Conservation (phyloP, 92 coral and sea anemone species). For the Actinernus sp. region DNA sequence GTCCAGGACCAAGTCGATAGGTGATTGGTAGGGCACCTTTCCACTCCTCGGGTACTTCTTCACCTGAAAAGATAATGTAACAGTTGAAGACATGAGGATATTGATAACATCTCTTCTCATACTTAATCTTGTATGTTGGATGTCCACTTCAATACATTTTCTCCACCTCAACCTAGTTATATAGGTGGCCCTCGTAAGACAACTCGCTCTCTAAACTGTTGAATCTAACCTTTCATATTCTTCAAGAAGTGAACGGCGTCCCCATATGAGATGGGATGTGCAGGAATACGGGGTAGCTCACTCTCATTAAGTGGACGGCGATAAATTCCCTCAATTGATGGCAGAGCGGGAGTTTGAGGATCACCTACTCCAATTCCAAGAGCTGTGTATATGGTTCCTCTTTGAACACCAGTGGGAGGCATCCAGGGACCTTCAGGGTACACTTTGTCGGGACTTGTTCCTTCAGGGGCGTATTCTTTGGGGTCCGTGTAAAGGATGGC, state of each 20-base stretch:
- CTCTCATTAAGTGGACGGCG: constrained; percentile 50
- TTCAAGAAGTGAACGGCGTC: constrained; percentile 69
- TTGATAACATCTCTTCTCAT: too few relatives aligned
- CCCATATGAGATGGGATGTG: constrained; percentile 71
- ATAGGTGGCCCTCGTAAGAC: too few relatives aligned
- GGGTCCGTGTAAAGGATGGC: constrained; percentile 80
- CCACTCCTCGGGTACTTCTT: background rate
- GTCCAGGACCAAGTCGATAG: constrained; percentile 17
- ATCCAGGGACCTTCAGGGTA: constrained; percentile 66
- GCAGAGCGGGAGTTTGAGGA: constrained; percentile 80
- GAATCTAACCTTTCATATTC: constrained; percentile 45
- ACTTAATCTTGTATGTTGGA: too few relatives aligned
- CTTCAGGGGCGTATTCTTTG: constrained; percentile 67
- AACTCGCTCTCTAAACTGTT: too few relatives aligned
- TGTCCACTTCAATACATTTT: too few relatives aligned
- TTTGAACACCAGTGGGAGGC: constrained; percentile 75
- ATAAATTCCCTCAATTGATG: constrained; percentile 70
- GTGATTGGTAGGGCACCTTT: constrained; percentile 5
- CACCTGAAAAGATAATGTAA: background rate
- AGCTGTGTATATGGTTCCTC: constrained; percentile 58
- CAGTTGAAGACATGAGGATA: too few relatives aligned
- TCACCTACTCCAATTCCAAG: constrained; percentile 67
- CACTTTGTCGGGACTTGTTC: constrained; percentile 34
- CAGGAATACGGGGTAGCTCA: constrained; percentile 67
- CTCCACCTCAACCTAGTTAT: too few relatives aligned